Base-by-base conservation (phyloP, 2,113 vertebrate species). In the Numenius arquata region DNA sequence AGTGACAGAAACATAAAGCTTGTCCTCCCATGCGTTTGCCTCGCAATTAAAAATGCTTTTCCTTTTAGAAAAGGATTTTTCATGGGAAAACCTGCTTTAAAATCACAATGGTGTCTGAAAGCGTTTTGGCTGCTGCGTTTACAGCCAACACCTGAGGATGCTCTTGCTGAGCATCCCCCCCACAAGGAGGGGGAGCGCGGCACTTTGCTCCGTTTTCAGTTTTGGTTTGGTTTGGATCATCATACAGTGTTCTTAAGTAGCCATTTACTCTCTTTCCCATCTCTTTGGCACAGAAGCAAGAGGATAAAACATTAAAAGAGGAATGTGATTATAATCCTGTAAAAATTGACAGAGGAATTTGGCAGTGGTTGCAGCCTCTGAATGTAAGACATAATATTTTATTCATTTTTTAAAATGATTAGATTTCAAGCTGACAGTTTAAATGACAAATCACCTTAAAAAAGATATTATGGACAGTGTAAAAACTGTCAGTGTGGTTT, bases 291-390 rank as follows among this genome's bases (percentile, higher is more conserved):
- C 27, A 22, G 76, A 77, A 84, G 23, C 27, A 66, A 68, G 68
- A 84, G 86, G 68, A 85, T 61, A 68, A 89, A 85, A 32, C 78
- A 43, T 93, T 90, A 77, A 25, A 45, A 80, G 59, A 70, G 36
- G 58, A 81, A 81, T 90, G 66, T 94, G 90, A 92, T 90, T 95
- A 80, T 96, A 91, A 95, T 87, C 84, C 90, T 7, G 16, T 89
- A 76, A 89, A 91, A 94, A 95, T 45, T 88, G 92, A 74, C 88
- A 80, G 81, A 81, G 82, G 75, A 90, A 96, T 94, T 87, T 96
- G 95, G 96, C 96, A 95, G 91, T 40, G 41, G 77, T 63, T 87
- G 73, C 70, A 75, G 92, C 52, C 67, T 71, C 9, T 20, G 87
- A 93, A 52, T 81, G 67, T 85, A 85, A 88, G 79, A 70, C 85